Evolutionary conservation across 2,797 vertebrate genomes (phyloP), one percentile per base, ranked within the genome.

Genomic region (Rhinophrynus dorsalis): DNA sequence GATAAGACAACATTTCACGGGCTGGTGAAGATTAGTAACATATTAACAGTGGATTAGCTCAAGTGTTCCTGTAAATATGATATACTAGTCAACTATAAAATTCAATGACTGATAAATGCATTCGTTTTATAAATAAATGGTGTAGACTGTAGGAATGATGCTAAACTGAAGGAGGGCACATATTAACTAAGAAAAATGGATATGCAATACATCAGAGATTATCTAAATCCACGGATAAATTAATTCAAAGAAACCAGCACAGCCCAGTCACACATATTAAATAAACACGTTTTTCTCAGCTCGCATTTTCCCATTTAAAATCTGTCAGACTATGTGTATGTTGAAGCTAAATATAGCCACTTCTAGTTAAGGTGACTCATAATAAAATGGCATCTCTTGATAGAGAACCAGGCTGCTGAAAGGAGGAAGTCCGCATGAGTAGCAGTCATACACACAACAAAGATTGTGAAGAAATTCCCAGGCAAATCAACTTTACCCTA

Each of bases 41-140:
- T 32, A 67, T 35, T 35, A 35, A 12, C 13, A 62, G 40, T 23
- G 50, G 5, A 66, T 76, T 68, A 64, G 13, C 23, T 69, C 62
- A 65, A 32, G 15, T 35, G 12, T 68, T 76, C 72, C 29, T 73
- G 32, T 61, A 75, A 72, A 50, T 57, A 12, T 26, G 66, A 75
- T 9, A 8, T 6, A 32, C 3, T 68, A 27, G 12, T 32, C 65
- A 75, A 74, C 69, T 8, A 0, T 11, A 13, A 17, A 15, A 10
- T 35, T 71, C 58, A 64, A 55, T 2, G 1, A 26, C 6, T 51
- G 20, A 45, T 0, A 1, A 0, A 40, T 3, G 48, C 13, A 6
- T 2, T 44, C 2, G 18, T 6, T 7, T 17, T 44, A 2, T 44
- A 44, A 3, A 44, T 17, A 20, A 6, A 44, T 44, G 0, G 17